Percentiles rank a stretch among this genome's conserved stretches.
Evolutionary conservation across 2,113 vertebrate genomes (phyloP).

Genomic region (Aix galericulata): DNA sequence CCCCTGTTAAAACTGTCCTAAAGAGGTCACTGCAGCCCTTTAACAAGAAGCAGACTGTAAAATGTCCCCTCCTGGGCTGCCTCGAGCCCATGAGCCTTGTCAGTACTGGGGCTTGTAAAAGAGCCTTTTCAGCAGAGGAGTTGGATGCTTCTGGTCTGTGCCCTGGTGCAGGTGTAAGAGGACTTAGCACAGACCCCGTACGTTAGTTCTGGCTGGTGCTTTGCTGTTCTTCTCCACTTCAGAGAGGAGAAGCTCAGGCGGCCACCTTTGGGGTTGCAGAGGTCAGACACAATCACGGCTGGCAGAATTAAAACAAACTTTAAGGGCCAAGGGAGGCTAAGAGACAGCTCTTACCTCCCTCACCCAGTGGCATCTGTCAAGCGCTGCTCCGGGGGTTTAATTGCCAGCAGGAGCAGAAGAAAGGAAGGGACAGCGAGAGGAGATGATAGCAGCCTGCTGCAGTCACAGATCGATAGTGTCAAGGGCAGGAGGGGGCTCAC

Average conservation of each 20-base stretch:
- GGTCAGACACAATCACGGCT: background rate
- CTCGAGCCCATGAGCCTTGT: background rate
- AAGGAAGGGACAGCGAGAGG: background rate
- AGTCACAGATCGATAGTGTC: constrained; percentile 54
- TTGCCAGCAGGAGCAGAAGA: constrained; percentile 2
- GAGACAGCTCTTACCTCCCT: background rate
- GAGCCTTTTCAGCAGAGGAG: background rate
- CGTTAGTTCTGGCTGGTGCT: background rate
- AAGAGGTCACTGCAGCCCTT: background rate
- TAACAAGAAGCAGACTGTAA: background rate
- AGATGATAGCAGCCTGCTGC: constrained; percentile 27
- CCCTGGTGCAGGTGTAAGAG: background rate
- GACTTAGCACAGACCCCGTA: background rate
- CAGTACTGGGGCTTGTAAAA: background rate
- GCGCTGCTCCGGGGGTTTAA: background rate
- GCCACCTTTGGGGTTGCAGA: background rate
- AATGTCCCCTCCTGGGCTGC: background rate
- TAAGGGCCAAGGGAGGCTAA: background rate
- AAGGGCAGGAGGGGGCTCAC: constrained; percentile 28
- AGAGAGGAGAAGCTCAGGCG: background rate
- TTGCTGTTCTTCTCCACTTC: background rate
- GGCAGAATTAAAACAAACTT: constrained; percentile 16
- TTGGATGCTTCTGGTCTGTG: background rate
- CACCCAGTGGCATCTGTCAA: background rate
- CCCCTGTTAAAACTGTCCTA: background rate